Evolutionary conservation across 2,113 vertebrate species (phyloP), one percentile per base, ranked within the genome.

Genomic region (Nymphicus hollandicus): DNA sequence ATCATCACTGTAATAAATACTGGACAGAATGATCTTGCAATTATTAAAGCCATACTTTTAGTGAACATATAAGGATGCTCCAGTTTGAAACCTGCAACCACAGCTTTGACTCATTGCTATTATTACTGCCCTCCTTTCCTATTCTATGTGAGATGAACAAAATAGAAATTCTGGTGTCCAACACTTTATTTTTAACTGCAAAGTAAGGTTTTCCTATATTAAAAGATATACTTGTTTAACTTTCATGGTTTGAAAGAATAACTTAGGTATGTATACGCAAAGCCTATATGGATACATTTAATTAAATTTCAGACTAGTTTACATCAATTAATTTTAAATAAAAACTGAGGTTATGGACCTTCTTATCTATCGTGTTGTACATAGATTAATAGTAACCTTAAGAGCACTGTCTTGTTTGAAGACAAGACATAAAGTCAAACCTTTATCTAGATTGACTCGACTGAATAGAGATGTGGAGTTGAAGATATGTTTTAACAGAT

Each of bases 21-120:
- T 44, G 58, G 87, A 73, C 60, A 68, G 65, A 74, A 65, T 9
- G 6, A 70, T 69, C 41, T 88, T 73, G 68, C 49, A 94, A 72
- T 95, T 96, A 96, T 97, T 97, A 94, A 17, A 95, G 56, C 64
- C 79, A 94, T 96, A 95, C 84, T 93, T 97, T 94, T 72, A 68
- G 58, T 35, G 81, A 86, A 58, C 47, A 27, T 66, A 41, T 39
- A 91, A 10, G 77, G 64, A 93, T 39, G 61, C 20, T 80, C 35
- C 79, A 43, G n/a, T 80, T 43, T 72, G 66, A 91, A 94, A 73
- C 22, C 31, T 89, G 58, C 37, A 86, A 50, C 24, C 17, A 39
- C 25, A 66, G 20, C 53, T 95, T 97, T 97, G 71, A 93, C 58
- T 83, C 79, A 86, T 85, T 43, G 68, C 31, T 91, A 8, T 89